Conservation (phyloP, 1,140 invertebrate genomes). For the Ephestia elutella region DNA sequence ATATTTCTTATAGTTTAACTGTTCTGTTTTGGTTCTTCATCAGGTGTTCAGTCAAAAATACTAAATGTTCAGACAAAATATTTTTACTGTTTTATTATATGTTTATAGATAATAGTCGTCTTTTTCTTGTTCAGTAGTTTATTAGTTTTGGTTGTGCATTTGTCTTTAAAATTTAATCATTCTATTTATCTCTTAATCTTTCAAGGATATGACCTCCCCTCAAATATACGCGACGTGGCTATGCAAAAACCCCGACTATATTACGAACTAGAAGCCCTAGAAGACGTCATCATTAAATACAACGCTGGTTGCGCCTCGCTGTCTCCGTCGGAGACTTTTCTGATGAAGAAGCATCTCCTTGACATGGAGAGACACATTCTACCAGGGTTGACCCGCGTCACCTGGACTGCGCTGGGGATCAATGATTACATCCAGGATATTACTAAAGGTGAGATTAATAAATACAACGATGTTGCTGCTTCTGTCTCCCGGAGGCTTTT, state of each 20-base stretch:
- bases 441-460: conserved; percentile 69
- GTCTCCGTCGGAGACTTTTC: conserved; percentile 78
- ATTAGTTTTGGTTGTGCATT: too few relatives aligned
- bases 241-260: conserved; percentile 81
- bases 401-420: conserved; percentile 89
- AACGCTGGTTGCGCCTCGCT: conserved; percentile 76
- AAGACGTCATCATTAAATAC: conserved; percentile 77
- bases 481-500: conserved; percentile 79
- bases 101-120: too few relatives aligned
- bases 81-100: too few relatives aligned
- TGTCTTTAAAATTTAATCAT: too few relatives aligned
- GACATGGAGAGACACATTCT: conserved; percentile 85
- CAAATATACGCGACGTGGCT: conserved; percentile 79
- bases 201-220: conserved; percentile 80
- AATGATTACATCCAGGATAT: conserved; percentile 78
- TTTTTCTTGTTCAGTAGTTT: too few relatives aligned
- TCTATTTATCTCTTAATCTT: not conserved
- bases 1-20: too few relatives aligned
- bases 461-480: conserved; percentile 77
- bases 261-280: conserved; percentile 76
- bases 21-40: too few relatives aligned
- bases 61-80: too few relatives aligned
- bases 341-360: conserved; percentile 80
- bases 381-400: conserved; percentile 85
- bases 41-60: too few relatives aligned